Percentiles rank a stretch among this genome's conserved stretches.
Conservation (phyloP, 2,888 invertebrate genomes). For the Eupithecia subumbrata region DNA sequence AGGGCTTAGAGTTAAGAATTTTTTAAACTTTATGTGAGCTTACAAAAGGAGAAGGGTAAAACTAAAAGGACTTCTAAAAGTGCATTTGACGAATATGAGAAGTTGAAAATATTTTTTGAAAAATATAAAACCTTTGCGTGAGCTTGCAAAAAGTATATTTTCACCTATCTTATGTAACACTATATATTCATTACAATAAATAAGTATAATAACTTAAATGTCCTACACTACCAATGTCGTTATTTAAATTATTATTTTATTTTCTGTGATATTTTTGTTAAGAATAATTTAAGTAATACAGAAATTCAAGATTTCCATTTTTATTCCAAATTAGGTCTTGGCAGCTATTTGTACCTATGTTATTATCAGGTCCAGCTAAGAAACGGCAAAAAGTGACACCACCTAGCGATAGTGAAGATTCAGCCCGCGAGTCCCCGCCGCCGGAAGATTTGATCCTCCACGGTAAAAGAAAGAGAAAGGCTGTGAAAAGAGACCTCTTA, state of each 20-base stretch:
- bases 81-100: neutral
- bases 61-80: neutral
- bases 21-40: constrained; percentile 13
- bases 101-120: constrained; percentile 12
- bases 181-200: neutral
- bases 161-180: neutral
- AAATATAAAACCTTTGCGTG: constrained; percentile 10
- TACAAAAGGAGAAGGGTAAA: neutral
- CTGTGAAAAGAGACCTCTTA: constrained; percentile 49
- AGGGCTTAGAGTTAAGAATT: neutral
- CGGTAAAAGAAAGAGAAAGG: constrained; percentile 63
- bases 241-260: neutral
- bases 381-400: constrained; percentile 20
- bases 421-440: constrained; percentile 41
- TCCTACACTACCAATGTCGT: neutral
- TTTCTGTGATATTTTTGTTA: constrained; percentile 6
- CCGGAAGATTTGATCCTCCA: constrained; percentile 52
- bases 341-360: constrained; percentile 10
- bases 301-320: neutral
- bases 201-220: neutral
- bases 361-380: constrained; percentile 27
- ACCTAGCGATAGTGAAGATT: constrained; percentile 34
- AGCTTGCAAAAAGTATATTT: constrained; percentile 15
- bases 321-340: neutral
- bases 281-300: neutral